Evolutionary conservation across 2,888 invertebrate species (phyloP).

Genomic region (Apoda limacodes): DNA sequence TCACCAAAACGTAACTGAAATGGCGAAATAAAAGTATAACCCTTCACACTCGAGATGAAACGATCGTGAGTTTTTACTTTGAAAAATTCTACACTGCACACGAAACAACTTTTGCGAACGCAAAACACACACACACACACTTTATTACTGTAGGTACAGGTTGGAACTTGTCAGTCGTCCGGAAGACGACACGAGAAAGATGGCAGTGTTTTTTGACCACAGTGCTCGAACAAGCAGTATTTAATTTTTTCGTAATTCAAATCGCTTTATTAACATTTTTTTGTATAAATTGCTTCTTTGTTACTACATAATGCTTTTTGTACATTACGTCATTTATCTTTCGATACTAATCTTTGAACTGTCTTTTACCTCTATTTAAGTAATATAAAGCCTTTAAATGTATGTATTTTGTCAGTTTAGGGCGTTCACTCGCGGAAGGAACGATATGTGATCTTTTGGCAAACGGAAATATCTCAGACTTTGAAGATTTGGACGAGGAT

Average conservation of each 20-base stretch:
- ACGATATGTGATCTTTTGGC: background rate
- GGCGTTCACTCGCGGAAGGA: background rate
- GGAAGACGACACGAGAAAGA: background rate
- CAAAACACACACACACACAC: slow-evolving; percentile 1
- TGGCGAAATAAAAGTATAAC: background rate
- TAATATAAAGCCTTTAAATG: background rate
- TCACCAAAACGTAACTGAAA: no score
- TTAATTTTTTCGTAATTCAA: background rate
- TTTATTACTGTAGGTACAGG: slow-evolving; percentile 1
- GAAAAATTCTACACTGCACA: slow-evolving; percentile 1
- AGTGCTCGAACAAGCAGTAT: slow-evolving; percentile 1
- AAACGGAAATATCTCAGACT: slow-evolving; percentile 1
- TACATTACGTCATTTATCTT: background rate
- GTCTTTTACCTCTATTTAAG: slow-evolving; percentile 1
- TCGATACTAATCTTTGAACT: background rate
- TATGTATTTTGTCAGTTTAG: background rate
- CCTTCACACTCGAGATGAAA: background rate
- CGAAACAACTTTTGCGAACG: background rate
- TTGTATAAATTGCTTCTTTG: background rate
- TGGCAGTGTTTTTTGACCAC: slow-evolving; percentile 3
- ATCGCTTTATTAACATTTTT: background rate
- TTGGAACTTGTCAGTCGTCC: slow-evolving; percentile 1
- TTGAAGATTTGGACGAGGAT: slow-evolving; percentile 3
- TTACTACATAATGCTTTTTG: background rate
- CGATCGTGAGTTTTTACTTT: slow-evolving; percentile 2